These are phyloP conservation scores for Listronotus oregonensis DNA, from an alignment of 1,140 invertebrate genomes.

Conservation along the genomic window DNA sequence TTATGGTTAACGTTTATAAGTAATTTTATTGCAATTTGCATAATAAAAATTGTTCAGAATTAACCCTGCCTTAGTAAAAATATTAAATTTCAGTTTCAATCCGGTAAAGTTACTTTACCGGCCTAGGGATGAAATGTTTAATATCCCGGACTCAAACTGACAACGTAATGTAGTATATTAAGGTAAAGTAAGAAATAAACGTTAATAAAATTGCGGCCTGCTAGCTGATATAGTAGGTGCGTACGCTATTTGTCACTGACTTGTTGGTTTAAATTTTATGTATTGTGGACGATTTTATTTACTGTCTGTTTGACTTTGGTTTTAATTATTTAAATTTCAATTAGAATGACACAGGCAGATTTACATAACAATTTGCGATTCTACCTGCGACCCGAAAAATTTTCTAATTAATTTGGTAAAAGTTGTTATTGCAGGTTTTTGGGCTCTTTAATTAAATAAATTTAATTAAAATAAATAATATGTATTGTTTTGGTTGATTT, in stretches of 20 bases:
- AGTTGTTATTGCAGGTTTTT: neutral
- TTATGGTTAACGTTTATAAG: too few species aligned
- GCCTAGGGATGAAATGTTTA: too few species aligned
- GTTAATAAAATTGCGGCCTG: neutral
- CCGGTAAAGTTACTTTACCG: too few species aligned
- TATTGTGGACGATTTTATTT: constrained; percentile 34
- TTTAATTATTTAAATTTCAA: constrained; percentile 23
- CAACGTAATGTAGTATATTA: too few species aligned
- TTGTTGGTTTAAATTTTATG: constrained; percentile 29
- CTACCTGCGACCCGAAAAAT: constrained; percentile 5
- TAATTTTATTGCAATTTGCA: too few species aligned
- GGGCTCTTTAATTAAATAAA: neutral
- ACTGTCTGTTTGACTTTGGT: constrained; percentile 16
- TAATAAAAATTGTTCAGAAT: too few species aligned
- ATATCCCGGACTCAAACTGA: too few species aligned
- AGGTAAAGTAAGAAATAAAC: too few species aligned
- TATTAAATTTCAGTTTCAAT: too few species aligned
- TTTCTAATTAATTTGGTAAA: constrained; percentile 9
- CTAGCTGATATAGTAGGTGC: neutral
- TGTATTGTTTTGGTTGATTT: neutral
- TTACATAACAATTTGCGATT: constrained; percentile 5
- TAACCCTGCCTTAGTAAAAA: too few species aligned
- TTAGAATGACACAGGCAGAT: constrained; percentile 15
- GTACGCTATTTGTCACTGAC: constrained; percentile 24
- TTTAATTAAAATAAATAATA: neutral